These are phyloP conservation scores for Vulpes ferrilata DNA, from an alignment of 2,113 vertebrate genomes.

Conservation along the genomic window DNA sequence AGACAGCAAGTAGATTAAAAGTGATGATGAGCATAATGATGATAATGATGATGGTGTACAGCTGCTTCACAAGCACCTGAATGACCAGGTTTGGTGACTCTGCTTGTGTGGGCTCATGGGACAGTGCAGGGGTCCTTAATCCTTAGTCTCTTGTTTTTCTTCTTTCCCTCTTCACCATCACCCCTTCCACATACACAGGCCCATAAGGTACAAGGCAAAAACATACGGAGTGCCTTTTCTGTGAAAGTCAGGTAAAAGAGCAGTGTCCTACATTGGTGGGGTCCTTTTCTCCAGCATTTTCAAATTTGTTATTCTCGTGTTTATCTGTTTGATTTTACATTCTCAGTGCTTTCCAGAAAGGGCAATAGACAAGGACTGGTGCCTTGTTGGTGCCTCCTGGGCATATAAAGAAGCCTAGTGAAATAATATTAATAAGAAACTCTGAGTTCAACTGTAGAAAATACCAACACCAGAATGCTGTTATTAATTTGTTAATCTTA, in stretches of 20 bases:
- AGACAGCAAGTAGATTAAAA: not conserved
- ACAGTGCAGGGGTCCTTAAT: not conserved
- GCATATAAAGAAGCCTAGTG: not conserved
- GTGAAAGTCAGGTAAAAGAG: not conserved
- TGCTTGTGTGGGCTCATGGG: not conserved
- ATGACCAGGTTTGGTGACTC: not conserved
- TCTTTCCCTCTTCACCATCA: not conserved
- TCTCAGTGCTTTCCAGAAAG: not conserved
- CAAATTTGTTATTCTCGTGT: not conserved
- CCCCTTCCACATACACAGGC: not conserved
- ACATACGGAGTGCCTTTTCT: not conserved
- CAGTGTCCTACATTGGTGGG: not conserved
- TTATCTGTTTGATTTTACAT: not conserved
- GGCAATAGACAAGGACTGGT: not conserved
- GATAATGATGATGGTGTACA: no score
- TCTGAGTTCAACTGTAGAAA: constrained; percentile 52
- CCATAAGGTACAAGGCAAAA: not conserved
- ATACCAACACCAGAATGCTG: not conserved
- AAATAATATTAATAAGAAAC: constrained; percentile 57
- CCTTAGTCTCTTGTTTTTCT: not conserved
- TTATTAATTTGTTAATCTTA: constrained; percentile 67
- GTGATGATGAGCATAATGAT: not conserved
- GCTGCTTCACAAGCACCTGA: not conserved
- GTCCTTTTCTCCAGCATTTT: not conserved
- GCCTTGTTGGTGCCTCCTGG: not conserved